Base-by-base conservation (phyloP, 2,113 vertebrate genomes). In the Scalopus aquaticus region DNA sequence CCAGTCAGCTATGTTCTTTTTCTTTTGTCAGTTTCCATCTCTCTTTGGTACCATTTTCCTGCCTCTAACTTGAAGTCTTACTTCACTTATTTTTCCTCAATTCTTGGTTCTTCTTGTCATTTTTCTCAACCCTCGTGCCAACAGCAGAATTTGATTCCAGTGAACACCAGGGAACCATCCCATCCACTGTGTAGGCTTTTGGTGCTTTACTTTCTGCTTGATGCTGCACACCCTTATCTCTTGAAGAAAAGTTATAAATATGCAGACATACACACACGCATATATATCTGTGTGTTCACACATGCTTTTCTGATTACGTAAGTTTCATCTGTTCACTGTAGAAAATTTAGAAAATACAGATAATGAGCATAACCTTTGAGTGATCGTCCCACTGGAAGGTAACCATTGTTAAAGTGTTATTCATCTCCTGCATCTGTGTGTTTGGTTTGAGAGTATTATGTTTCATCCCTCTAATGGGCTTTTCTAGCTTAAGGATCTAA, bases 101-200 rank as follows among this genome's bases (percentile, higher is more conserved):
- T 26, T 95, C 96, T 97, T 98, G 8, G 8, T 49, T 49, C 11
- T 49, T 6, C 97, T 97, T 98, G 96, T 98, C 85, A 15, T 97
- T 98, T 96, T 98, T 96, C 98, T 97, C 97, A 99, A 98, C 98
- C 97, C 98, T 97, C 97, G 98, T 98, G 97, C 98, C 98, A 96
- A 95, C 26, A 32, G 69, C 20, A 44, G 77, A 67, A 51, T 89
- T 95, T 98, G 99, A 99, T 54, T 97, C 97, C 97, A 98, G 96
- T 98, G 97, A 95, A 97, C 98, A 97, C 98, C 99, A 99, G 99
- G 99, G 99, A 99, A 98, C 97, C 97, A 79, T 96, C 65, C 92
- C 86, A 87, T 93, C 91, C 88, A 93, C 89, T 89, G 56, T 94
- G 60, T 20, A 86, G 93, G 84, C 54, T 92, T 88, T 94, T 95